phyloP scores from a whole-genome alignment of 2,888 invertebrate genomes.

The Mythimna albipuncta region DNA sequence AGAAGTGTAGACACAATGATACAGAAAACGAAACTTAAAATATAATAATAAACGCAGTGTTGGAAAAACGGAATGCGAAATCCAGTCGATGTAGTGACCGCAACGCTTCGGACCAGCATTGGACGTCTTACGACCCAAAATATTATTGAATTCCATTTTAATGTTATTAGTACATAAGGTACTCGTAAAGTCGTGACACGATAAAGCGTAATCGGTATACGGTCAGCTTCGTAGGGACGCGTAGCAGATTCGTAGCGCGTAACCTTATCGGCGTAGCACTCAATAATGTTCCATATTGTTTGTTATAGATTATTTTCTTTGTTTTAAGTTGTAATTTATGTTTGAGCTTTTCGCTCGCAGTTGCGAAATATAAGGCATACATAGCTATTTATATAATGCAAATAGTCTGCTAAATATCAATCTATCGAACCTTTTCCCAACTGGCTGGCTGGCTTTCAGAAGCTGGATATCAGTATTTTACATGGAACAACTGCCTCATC shows the following conservation, averaged over 20 bases:
- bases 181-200: not conserved
- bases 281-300: slow-evolving; percentile 2
- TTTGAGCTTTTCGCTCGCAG: not conserved
- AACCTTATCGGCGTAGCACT: slow-evolving; percentile 32
- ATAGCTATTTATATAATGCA: not conserved
- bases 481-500: too few species aligned
- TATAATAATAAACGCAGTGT: too few species aligned
- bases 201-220: not conserved
- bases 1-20: not conserved
- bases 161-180: not conserved
- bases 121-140: not conserved
- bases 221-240: slow-evolving; percentile 15
- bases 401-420: not conserved
- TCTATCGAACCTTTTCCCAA: too few species aligned
- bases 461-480: too few species aligned
- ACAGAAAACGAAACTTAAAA: too few species aligned
- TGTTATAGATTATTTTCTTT: not conserved
- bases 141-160: not conserved
- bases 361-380: not conserved
- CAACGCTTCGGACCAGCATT: too few species aligned
- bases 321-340: too few species aligned
- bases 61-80: not conserved
- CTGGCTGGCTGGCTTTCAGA: too few species aligned
- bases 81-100: not conserved
- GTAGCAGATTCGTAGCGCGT: slow-evolving; percentile 49